A percentile compares a stretch with the other conserved stretches of the same genome.
phyloP scores from a whole-genome alignment of 2,797 vertebrate species.

The Chaenodraco wilsoni region DNA sequence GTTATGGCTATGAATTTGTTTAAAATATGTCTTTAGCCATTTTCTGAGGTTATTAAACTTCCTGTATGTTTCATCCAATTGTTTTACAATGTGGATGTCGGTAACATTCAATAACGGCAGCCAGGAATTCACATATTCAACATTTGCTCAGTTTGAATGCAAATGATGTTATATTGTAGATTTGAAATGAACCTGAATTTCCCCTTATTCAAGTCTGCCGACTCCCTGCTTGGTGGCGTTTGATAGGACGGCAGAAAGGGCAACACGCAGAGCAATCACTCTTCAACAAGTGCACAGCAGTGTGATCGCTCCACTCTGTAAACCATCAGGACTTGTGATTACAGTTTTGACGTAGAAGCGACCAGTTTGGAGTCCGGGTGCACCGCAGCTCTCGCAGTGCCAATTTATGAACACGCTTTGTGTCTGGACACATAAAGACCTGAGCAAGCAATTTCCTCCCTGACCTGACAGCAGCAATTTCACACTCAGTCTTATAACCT shows the following conservation, averaged over 20 bases:
- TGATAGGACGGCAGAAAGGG: constrained; percentile 25
- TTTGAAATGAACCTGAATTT: constrained; percentile 9
- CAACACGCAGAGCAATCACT: constrained; percentile 33
- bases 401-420: constrained; percentile 64
- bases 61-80: background rate
- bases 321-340: constrained; percentile 59
- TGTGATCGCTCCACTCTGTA: constrained; percentile 36
- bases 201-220: background rate
- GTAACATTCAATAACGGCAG: constrained; percentile 12
- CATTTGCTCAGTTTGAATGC: constrained; percentile 12
- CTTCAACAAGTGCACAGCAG: constrained; percentile 41
- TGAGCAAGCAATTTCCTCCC: constrained; percentile 65
- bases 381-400: constrained; percentile 38
- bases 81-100: background rate
- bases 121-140: constrained; percentile 7
- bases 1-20: background rate
- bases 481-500: constrained; percentile 57
- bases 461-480: constrained; percentile 63
- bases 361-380: constrained; percentile 41
- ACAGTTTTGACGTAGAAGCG: constrained; percentile 35
- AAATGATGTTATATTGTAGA: constrained; percentile 2
- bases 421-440: constrained; percentile 67
- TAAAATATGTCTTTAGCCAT: background rate
- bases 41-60: background rate
- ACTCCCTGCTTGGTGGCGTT: constrained; percentile 4